These are phyloP conservation scores for Plutomurus gul DNA, from an alignment of 1,140 invertebrate species.

Conservation along the genomic window DNA sequence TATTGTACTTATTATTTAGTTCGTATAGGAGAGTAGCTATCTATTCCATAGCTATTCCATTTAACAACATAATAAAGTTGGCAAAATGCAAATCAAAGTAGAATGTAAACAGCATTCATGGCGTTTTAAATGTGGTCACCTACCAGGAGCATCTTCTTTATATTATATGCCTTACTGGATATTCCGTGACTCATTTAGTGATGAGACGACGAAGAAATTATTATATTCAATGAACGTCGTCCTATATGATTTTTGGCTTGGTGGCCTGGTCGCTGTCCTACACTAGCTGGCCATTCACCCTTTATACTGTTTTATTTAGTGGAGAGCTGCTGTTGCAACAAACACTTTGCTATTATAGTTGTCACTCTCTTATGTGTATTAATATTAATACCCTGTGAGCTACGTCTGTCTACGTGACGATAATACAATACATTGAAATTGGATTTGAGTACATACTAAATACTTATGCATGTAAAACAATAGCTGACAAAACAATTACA, in stretches of 20 bases:
- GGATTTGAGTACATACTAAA: background rate
- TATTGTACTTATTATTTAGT: no score
- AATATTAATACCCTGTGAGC: background rate
- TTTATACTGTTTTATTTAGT: background rate
- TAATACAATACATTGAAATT: background rate
- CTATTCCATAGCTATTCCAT: background rate
- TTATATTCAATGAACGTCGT: background rate
- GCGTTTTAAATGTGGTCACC: background rate
- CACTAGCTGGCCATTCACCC: background rate
- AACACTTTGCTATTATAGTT: background rate
- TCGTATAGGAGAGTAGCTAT: no score
- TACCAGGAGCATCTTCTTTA: background rate
- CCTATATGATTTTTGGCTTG: background rate
- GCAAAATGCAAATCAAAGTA: slow-evolving; percentile 19
- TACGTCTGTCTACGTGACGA: background rate
- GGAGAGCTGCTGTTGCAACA: background rate
- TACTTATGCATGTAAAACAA: background rate
- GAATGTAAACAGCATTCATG: background rate
- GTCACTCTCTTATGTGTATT: background rate
- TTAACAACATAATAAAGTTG: slow-evolving; percentile 4
- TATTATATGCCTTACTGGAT: no score
- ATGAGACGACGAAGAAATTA: background rate
- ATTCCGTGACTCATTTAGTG: no score
- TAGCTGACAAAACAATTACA: slow-evolving; percentile 1
- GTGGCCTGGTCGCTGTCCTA: background rate